These are phyloP conservation scores for Malurus melanocephalus DNA, from an alignment of 2,113 vertebrate species.

Conservation along the genomic window DNA sequence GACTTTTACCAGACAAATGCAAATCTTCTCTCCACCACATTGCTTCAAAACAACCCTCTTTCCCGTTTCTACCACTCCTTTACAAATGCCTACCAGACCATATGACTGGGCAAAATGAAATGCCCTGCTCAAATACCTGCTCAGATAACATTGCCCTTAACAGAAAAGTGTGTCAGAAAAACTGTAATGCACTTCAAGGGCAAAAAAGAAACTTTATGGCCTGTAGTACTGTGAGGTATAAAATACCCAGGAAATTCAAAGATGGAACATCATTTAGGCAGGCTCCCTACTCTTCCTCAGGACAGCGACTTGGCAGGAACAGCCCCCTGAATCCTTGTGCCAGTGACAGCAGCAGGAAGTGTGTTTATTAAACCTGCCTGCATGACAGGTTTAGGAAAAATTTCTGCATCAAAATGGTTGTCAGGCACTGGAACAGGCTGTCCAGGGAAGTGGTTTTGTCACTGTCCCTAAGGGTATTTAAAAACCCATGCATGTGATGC, in stretches of 20 bases:
- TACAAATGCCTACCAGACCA: neutral
- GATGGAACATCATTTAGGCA: neutral
- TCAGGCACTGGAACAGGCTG: neutral
- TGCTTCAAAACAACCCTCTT: neutral
- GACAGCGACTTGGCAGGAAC: neutral
- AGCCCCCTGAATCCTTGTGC: fast-evolving
- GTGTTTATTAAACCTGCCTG: neutral
- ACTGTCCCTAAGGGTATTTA: neutral
- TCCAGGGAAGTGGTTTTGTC: too few species aligned
- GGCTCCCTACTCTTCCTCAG: neutral
- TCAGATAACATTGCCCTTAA: neutral
- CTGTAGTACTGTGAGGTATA: neutral
- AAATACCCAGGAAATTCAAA: neutral
- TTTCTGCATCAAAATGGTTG: neutral
- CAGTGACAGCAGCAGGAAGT: neutral
- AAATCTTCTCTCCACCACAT: neutral
- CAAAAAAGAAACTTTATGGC: neutral
- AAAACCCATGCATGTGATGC: fast-evolving
- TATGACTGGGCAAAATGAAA: neutral
- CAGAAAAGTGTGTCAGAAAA: neutral
- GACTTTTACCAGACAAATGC: neutral
- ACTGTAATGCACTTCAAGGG: neutral
- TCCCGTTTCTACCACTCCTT: neutral
- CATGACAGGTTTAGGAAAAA: fast-evolving
- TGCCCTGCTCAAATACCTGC: neutral